Conservation (phyloP, 2,113 vertebrate species). For the Jaculus jaculus region DNA sequence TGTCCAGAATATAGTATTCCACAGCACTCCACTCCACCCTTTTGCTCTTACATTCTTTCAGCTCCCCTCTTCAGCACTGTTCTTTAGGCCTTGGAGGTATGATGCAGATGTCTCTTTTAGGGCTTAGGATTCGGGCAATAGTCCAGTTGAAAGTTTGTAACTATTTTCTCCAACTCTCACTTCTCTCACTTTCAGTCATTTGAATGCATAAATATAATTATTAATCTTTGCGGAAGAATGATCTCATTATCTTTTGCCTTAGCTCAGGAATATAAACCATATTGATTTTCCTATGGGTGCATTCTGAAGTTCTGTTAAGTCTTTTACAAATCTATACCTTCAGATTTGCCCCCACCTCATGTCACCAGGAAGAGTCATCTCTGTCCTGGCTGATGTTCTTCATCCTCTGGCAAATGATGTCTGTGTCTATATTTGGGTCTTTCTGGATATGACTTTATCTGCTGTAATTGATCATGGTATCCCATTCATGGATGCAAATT, state of each 20-base stretch:
- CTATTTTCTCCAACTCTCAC: neutral
- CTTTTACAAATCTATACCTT: neutral
- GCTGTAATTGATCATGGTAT: neutral
- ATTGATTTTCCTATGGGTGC: neutral
- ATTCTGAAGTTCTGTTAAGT: neutral
- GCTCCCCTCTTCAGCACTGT: no score
- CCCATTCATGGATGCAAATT: neutral
- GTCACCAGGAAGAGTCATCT: neutral
- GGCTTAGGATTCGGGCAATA: no score
- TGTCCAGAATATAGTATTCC: no score
- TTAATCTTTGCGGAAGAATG: conserved; percentile 23
- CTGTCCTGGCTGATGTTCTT: neutral
- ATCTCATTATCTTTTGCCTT: conserved; percentile 9
- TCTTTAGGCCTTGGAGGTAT: no score
- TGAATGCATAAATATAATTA: conserved; percentile 39
- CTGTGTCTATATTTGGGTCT: neutral
- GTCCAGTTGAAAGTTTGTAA: neutral
- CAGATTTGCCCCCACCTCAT: accelerated
- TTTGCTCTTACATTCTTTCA: no score
- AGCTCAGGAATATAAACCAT: neutral
- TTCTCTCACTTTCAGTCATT: conserved; percentile 37
- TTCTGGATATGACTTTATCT: neutral
- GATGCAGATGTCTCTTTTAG: no score
- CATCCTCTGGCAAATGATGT: no score
- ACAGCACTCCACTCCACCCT: no score